Conservation (phyloP, 2,113 vertebrate species). For the Panthera leo region DNA sequence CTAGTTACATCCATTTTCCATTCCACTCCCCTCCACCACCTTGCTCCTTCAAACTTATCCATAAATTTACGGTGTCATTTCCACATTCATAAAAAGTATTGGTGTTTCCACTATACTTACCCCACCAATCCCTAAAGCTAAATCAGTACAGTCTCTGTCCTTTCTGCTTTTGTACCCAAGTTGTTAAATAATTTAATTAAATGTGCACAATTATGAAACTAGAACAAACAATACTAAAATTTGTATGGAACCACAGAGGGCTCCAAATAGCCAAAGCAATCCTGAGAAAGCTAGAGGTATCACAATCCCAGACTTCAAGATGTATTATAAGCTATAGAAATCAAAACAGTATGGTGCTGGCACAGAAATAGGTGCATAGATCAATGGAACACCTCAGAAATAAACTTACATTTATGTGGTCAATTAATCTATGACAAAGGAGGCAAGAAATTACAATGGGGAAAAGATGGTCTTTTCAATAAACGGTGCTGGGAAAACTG, state of each 20-base stretch:
- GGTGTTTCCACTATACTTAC: not conserved
- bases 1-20: not conserved
- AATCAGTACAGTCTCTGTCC: not conserved
- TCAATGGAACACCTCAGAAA: not conserved
- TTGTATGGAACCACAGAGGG: not conserved
- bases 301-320: not conserved
- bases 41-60: not conserved
- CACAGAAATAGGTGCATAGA: not conserved
- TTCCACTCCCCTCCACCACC: rapidly evolving
- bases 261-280: not conserved
- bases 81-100: not conserved
- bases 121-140: not conserved
- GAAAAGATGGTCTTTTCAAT: not conserved
- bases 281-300: not conserved
- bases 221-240: not conserved
- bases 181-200: slow-evolving; percentile 45
- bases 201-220: not conserved
- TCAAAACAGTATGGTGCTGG: not conserved
- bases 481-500: not conserved
- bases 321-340: not conserved
- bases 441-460: not conserved
- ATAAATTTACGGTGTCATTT: not conserved
- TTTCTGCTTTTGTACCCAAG: not conserved
- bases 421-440: not conserved
- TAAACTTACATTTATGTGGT: not conserved